Evolutionary conservation across 1,140 invertebrate genomes (phyloP), one percentile per base, ranked within the genome.

Genomic region (Bilobella aurantiaca): DNA sequence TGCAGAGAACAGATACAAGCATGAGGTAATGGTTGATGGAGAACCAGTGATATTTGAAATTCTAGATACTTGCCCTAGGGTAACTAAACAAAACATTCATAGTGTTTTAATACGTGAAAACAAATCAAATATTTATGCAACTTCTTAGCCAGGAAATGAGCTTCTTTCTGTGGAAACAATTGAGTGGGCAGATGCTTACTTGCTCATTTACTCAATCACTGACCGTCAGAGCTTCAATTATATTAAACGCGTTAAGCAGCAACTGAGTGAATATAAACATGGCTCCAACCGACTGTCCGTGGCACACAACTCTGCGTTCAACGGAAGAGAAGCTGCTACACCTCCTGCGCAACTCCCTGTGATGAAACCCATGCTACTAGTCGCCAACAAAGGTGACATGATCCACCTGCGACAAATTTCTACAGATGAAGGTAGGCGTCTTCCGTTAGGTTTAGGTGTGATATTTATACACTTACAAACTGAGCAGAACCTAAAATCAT

Each of bases 301-400:
- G 1, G 56, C 37, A 0, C 42, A 49, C 57, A 62, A 59, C 31
- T 29, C 28, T n/a, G 63, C 57, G 25, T 28, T 62, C 31, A 23
- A 16, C 31, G 16, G 58, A n/a, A 57, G 63, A 25, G 66, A 70
- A 27, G 46, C 58, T 3, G 63, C 62, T 12, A 66, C 57, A 34
- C 34, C 65, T 21, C 65, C 73, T n/a, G n/a, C n/a, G n/a, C n/a
- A n/a, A n/a, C n/a, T n/a, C 70, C 66, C 74, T 71, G 27, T 29
- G 18, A 62, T 68, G 47, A 70, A 71, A 1, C 89, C 90, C 1
- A 81, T 91, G 3, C 83, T 86, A 3, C 79, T 93, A 1, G 86
- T 92, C 21, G 93, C 87, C 21, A 95, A 95, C 75, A 95, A 96
- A 79, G 88, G 85, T 5, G 93, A 96, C 74, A 90, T 96, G 85